phyloP scores from a whole-genome alignment of 2,797 vertebrate species.

The Nyctibius grandis region DNA sequence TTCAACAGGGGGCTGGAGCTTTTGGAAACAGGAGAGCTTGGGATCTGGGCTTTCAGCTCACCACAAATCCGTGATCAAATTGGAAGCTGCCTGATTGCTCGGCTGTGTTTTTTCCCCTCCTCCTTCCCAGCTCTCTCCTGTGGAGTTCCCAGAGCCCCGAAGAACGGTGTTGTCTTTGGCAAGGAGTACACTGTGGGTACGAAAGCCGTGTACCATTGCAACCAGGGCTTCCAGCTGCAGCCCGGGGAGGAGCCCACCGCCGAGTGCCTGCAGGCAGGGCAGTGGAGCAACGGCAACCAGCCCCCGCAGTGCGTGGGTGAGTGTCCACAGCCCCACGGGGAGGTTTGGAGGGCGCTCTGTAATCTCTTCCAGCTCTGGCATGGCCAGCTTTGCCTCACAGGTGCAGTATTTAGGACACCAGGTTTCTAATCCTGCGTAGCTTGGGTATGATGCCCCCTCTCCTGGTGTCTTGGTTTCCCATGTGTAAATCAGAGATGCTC shows the following conservation, averaged over 20 bases:
- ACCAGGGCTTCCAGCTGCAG: slow-evolving; percentile 87
- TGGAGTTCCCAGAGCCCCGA: slow-evolving; percentile 87
- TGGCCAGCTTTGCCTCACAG: neutral
- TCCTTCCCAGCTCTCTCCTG: slow-evolving; percentile 87
- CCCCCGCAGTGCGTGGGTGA: slow-evolving; percentile 89
- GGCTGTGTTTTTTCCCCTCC: neutral
- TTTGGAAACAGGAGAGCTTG: neutral
- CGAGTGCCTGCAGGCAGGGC: slow-evolving; percentile 86
- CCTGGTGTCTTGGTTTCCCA: neutral
- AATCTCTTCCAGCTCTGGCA: neutral
- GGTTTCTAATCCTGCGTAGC: neutral
- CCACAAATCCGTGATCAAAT: neutral
- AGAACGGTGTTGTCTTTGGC: slow-evolving; percentile 88
- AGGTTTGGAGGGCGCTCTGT: neutral
- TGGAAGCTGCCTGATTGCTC: neutral
- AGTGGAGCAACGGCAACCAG: slow-evolving; percentile 88
- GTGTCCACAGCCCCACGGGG: neutral
- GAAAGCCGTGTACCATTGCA: slow-evolving; percentile 87
- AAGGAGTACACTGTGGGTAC: slow-evolving; percentile 93
- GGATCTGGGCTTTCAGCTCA: neutral
- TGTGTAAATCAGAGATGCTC: neutral
- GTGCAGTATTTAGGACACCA: neutral
- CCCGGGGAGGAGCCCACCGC: slow-evolving; percentile 75
- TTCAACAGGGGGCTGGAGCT: neutral
- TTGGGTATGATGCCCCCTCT: neutral